Base-by-base conservation (phyloP, 1,140 invertebrate species). In the Aphelenchoides fujianensis region DNA sequence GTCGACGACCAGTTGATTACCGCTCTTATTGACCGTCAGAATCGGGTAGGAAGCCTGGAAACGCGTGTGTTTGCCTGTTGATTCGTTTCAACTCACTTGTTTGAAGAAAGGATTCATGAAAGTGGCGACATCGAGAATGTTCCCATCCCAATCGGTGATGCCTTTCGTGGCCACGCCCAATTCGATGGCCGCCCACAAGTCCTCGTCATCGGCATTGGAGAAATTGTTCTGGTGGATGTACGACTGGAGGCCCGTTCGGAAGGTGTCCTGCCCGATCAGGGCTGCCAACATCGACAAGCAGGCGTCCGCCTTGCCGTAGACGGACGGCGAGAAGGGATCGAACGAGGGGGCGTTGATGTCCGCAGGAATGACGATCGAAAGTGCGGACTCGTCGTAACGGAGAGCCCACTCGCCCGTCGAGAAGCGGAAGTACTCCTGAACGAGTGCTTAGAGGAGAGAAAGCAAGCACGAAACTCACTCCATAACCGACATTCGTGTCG, bases 101-200 rank as follows among this genome's bases (percentile, higher is more conserved):
- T 57, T 54, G 34, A 64, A 59, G 32, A 72, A 74, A 2, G 70
- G 31, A n/a, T 74, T 34, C 48, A 74, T 66, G 32, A 72, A 72
- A 1, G 31, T 32, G 16, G 54, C 1, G 7, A 74, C 70, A 32
- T 72, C 37, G 1, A 74, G 34, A 16, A 66, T 53, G 28, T 73
- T 27, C 31, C 64, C 64, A 28, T 74, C 48, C 72, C 72, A 74
- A 23, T 74, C 70, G 1, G 1, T 74, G 3, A 74, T 9, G 9
- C 62, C 59, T 32, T 67, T 57, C n/a, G 1, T 28, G 35, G 59
- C 34, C n/a, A 66, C 72, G 28, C 48, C n/a, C n/a, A n/a, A n/a
- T n/a, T n/a, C n/a, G n/a, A 74, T 36, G 1, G 19, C 35, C 28
- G 30, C 27, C 61, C 70, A 74, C 9, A 74, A 55, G 34, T 64